Evolutionary conservation across 2,797 vertebrate genomes (phyloP), one percentile per base, ranked within the genome.

Genomic region (Phyllotis vaccarum): DNA sequence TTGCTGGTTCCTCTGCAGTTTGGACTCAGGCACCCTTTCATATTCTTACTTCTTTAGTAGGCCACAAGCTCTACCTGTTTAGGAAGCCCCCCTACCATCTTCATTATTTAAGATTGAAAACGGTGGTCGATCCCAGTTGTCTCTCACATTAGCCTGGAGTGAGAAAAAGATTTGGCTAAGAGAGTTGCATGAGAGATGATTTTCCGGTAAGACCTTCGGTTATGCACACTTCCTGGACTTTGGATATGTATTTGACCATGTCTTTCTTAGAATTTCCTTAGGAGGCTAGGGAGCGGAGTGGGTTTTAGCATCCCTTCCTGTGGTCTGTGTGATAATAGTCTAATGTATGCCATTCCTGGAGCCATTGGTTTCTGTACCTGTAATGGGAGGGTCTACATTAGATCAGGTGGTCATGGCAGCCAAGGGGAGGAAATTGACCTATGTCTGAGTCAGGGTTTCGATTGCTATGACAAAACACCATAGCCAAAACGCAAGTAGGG

Each of bases 341-440:
- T 19, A 54, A 1, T 19, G 49, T 11, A 0, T 0, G 21, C 8
- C 1, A 12, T 27, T 22, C 16, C 37, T 12, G 56, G 37, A 16
- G 11, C 89, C 0, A 0, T 60, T 1, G 0, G 6, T 66, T 13
- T 81, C 60, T 86, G 40, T 19, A 0, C 9, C 8, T 74, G 27
- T 60, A 3, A 34, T 60, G 6, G 1, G 54, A 6, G 43, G 9
- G 46, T 49, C 14, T 87, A 37, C 8, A 0, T 52, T 74, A 3
- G 49, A 16, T 43, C 17, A 14, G 16, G 82, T 5, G 54, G 56
- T 74, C 31, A 3, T 43, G 46, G 31, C 21, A 24, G 58, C 31
- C 19, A 40, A 62, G 66, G 16, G 5, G 49, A 31, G 5, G 49
- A 31, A 22, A 17, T 74, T 74, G 81, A 52, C 22, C 29, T 66